Evolutionary conservation across 2,113 vertebrate genomes (phyloP), one percentile per base, ranked within the genome.

Genomic region (Ceuthmochares aereus): DNA sequence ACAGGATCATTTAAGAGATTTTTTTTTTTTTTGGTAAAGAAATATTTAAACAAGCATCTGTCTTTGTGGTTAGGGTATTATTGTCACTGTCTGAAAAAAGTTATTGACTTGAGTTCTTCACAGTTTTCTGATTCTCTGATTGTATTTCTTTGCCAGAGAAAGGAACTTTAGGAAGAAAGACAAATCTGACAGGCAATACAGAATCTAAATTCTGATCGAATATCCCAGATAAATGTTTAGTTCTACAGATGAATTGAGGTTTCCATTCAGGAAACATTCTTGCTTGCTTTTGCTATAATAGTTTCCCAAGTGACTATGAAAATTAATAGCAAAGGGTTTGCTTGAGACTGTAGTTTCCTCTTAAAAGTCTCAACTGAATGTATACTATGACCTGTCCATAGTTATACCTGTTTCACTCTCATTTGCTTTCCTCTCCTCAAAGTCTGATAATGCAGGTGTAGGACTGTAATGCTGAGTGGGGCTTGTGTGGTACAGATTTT

Each of bases 401-500:
- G 20, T 26, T 30, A n/a, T 47, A 75, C 9, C 19, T 27, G 2
- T 60, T 59, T 56, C 49, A 43, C 10, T 12, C 25, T 30, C 18
- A 40, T 25, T 36, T 7, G 3, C 23, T 88, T 55, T 34, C 67
- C 12, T 68, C 34, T 63, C 55, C 56, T 59, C 8, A 76, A 87
- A 45, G 15, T 20, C 62, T 72, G 34, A 55, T 30, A 16, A 40
- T 19, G 19, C 19, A 85, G 25, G 16, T 32, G 10, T 22, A 22
- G 25, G 27, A 49, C 9, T 64, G 2, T 15, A 11, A 22, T 7
- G 14, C 19, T 59, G 10, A 27, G 3, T 0, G 40, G 9, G 30
- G 9, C 26, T 79, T 55, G 6, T 0, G 0, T 19, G n/a, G 15
- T 14, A 54, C n/a, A 58, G 17, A 19, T 42, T 82, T 45, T 73